Base-by-base conservation (phyloP, 2,888 invertebrate species). In the Cremastobaeus sp. region DNA sequence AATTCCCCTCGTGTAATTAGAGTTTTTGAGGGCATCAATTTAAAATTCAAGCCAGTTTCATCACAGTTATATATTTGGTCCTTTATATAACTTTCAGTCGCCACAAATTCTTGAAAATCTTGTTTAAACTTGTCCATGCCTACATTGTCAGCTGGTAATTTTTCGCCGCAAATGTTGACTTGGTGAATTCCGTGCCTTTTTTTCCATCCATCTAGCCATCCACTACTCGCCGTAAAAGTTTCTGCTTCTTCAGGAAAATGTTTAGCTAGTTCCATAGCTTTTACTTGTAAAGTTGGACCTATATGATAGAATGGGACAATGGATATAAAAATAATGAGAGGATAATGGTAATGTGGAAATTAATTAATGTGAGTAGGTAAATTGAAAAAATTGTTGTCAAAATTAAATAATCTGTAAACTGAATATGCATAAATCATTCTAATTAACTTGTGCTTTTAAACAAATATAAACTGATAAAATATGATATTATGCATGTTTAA, bases 51-150 rank as follows among this genome's bases (percentile, higher is more conserved):
- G 8, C 76, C 76, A 35, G 77, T 78, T 54, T 80, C 76, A 37
- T 78, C 77, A 15, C 65, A 74, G 52, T 78, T 78, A 45, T 74
- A 78, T 18, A 80, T 52, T 66, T 78, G 77, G 47, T 77, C 66
- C 9, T 52, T 57, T 8, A 70, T 43, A 30, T 72, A 74, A 50
- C 50, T 48, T 55, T 74, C 69, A 20, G 74, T 65, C 39, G 41
- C 47, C 15, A 74, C 52, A 18, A 73, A 55, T 11, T 72, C 59
- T 32, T 72, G 28, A 37, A 78, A 76, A 25, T 71, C 50, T 8
- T 57, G 3, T 57, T 32, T 43, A 15, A 47, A 59, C 9, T 47
- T 37, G 12, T 47, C 59, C 47, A 64, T 21, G 48, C 34, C 64
- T 20, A 12, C 48, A 25, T 30, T 25, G 30, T 78, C 68, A 35